Evolutionary conservation across 2,797 vertebrate species (phyloP).

Genomic region (Channallabes apus): DNA sequence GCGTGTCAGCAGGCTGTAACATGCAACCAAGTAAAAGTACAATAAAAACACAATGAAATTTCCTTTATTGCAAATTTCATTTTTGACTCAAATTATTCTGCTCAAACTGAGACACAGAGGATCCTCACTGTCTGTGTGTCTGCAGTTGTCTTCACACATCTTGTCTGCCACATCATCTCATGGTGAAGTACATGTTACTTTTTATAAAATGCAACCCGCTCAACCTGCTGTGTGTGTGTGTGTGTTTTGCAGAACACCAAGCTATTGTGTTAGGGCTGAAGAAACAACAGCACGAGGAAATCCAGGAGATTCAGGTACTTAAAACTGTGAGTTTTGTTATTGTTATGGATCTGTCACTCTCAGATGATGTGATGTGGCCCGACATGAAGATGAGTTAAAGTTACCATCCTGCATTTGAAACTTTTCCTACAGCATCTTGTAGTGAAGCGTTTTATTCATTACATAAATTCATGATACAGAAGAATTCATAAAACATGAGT

Average conservation of each 20-base stretch:
- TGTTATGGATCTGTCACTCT: too few relatives aligned
- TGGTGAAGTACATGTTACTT: background rate
- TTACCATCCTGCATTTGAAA: too few relatives aligned
- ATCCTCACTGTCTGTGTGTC: background rate
- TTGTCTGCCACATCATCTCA: background rate
- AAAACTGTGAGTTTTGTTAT: background rate
- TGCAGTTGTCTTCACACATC: background rate
- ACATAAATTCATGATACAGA: background rate
- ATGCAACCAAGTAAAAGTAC: background rate
- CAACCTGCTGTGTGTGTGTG: constrained; percentile 2
- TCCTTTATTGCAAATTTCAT: background rate
- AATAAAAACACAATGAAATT: background rate
- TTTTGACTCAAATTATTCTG: background rate
- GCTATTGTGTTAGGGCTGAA: constrained; percentile 64
- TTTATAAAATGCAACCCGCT: background rate
- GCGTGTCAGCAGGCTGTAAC: constrained; percentile 3
- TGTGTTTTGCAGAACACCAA: constrained; percentile 71
- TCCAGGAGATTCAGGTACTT: constrained; percentile 73
- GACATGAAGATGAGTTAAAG: background rate
- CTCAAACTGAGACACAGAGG: background rate
- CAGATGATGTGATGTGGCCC: too few relatives aligned
- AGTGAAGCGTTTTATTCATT: background rate
- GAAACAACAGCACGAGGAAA: constrained; percentile 66
- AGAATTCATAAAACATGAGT: too few relatives aligned
- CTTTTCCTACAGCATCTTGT: too few relatives aligned